Base-by-base conservation (phyloP, 2,888 invertebrate species). In the Xylophagus ater region DNA sequence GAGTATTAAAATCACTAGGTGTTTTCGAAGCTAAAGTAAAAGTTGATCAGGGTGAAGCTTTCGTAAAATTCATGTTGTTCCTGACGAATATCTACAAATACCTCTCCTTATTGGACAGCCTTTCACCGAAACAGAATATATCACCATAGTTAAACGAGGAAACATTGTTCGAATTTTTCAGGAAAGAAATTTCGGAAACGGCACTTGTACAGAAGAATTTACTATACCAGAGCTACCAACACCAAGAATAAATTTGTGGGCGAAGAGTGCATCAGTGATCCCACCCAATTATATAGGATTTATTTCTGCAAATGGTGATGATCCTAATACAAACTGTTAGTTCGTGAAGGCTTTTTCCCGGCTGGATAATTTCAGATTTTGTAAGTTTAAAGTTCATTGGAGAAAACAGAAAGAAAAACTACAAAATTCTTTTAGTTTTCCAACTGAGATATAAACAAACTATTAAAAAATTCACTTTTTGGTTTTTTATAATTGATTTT, bases 261-360 rank as follows among this genome's bases (percentile, higher is more conserved):
- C 29, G 14, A 37, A 41, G 25, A 37, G 42, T 34, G 40, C 34
- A 9, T 42, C 44, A 3, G 33, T 45, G 2, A 41, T 47, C 12
- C 44, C 42, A 13, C 31, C 45, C 17, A 38, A 44, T 34, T 44
- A 40, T 28, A 35, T 45, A 20, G 41, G 42, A 13, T 36, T 44
- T 38, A 39, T 46, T 32, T 36, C 30, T 8, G n/a, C 31, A 9
- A 34, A 33, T 14, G 15, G 8, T 5, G 19, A 43, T 33, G 15
- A 23, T n/a, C n/a, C n/a, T n/a, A n/a, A n/a, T n/a, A n/a, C n/a
- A n/a, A n/a, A n/a, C n/a, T n/a, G n/a, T n/a, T n/a, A n/a, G n/a
- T n/a, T n/a, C n/a, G n/a, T n/a, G n/a, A n/a, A n/a, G n/a, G n/a
- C n/a, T n/a, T n/a, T n/a, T n/a, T n/a, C n/a, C n/a, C n/a, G n/a